Base-by-base conservation (phyloP, 2,888 invertebrate genomes). In the Malachius bipustulatus region DNA sequence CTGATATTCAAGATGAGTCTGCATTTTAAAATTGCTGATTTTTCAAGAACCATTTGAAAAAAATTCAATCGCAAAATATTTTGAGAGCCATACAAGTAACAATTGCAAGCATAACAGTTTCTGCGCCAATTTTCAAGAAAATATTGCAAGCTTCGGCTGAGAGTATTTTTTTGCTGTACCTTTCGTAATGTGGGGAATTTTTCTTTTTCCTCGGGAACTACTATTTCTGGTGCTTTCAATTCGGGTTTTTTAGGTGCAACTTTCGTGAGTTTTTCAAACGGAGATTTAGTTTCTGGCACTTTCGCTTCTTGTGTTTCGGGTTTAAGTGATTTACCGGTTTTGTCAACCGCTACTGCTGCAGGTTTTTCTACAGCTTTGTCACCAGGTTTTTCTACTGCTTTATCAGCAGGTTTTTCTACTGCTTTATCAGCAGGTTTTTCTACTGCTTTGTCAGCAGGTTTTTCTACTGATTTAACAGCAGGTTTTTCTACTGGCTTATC, bases 371-470 rank as follows among this genome's bases (percentile, higher is more conserved):
- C 62, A 2, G 63, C 51, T 8, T 50, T 50, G 30, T 43, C 39
- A 44, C 42, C 43, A 36, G 42, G 43, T 37, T 43, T 39, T 35
- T 38, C 39, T 10, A 40, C 26, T 32, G 33, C 33, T 34, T 14
- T 34, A 34, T 35, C 37, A 33, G 32, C 66, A 6, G 19, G 10
- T 33, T 67, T 65, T 41, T 66, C 66, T 43, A 55, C 63, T 59
- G 65, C 64, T 49, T 64, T 60, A 38, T 67, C 65, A 45, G 56
- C 54, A 27, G 66, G 65, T 39, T 67, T 66, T 66, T 67, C 15
- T 11, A 10, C 30, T 10, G 9, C 14, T 26, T 26, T 32, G 2
- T 10, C n/a, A 9, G 26, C 2, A 8, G 16, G 15, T 36, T 32
- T 32, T 16, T 16, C 29, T 4, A 29, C 26, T 27, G 27, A 28